Evolutionary conservation across 2,888 invertebrate species (phyloP).

Genomic region (Apodemia mormo): DNA sequence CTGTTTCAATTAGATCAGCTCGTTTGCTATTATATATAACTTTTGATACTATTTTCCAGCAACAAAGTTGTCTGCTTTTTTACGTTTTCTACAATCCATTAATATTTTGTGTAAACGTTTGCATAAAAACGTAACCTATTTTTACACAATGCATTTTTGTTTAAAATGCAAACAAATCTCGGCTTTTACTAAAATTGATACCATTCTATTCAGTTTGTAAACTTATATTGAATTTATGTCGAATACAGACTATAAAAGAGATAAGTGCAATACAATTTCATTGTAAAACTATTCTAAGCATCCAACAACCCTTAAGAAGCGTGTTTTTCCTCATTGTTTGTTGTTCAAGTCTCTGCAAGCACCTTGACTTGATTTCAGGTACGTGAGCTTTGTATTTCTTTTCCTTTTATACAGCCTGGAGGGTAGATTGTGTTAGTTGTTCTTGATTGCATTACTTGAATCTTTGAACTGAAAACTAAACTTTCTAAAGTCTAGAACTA

Average conservation of each 20-base stretch:
- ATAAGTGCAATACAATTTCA: constrained; percentile 1
- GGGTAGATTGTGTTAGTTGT: constrained; percentile 29
- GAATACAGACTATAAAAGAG: not conserved
- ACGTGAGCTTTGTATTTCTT: constrained; percentile 29
- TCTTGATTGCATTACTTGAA: constrained; percentile 26
- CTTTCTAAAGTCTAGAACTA: constrained; percentile 17
- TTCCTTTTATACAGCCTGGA: constrained; percentile 24
- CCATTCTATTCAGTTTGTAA: not conserved
- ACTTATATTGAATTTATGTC: not conserved
- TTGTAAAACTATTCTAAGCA: constrained; percentile 9
- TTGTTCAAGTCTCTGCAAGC: constrained; percentile 15
- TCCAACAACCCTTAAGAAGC: constrained; percentile 6
- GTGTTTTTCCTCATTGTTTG: constrained; percentile 18
- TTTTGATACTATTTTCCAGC: too few species aligned
- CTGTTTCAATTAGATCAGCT: too few species aligned
- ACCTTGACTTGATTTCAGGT: constrained; percentile 33
- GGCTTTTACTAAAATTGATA: not conserved
- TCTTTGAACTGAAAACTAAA: constrained; percentile 20
- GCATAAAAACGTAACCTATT: not conserved
- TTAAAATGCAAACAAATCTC: not conserved
- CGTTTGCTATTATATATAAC: too few species aligned
- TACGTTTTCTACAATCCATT: too few species aligned
- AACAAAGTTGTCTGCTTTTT: too few species aligned
- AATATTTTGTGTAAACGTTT: too few species aligned
- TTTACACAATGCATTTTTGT: not conserved